These are phyloP conservation scores for Drosophila suboccidentalis DNA, from an alignment of 2,888 invertebrate genomes.

Conservation along the genomic window DNA sequence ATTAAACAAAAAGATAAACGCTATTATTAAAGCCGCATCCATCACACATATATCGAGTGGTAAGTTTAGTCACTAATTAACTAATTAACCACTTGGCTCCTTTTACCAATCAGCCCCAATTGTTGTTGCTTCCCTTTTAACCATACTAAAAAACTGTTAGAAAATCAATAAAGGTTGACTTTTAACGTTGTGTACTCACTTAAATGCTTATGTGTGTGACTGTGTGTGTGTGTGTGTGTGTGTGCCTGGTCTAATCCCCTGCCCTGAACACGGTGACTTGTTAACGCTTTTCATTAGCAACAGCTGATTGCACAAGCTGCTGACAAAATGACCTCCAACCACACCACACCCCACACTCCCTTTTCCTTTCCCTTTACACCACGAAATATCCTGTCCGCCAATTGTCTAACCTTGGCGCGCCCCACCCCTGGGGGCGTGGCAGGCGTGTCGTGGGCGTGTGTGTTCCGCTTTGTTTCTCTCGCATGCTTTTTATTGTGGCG, in stretches of 20 bases:
- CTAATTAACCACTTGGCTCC: slow-evolving; percentile 45
- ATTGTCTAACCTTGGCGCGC: slow-evolving; percentile 69
- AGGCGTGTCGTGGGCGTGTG: slow-evolving; percentile 20
- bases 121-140: slow-evolving; percentile 24
- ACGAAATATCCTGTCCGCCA: slow-evolving; percentile 14
- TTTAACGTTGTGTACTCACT: slow-evolving; percentile 12
- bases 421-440: slow-evolving; percentile 35
- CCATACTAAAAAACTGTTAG: slow-evolving; percentile 30
- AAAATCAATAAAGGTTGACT: slow-evolving; percentile 59
- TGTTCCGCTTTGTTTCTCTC: not conserved
- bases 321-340: slow-evolving; percentile 52
- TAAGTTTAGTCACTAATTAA: slow-evolving; percentile 51
- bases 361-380: slow-evolving; percentile 12
- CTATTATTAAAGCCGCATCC: slow-evolving; percentile 23
- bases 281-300: slow-evolving; percentile 75
- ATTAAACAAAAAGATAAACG: slow-evolving; percentile 27
- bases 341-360: slow-evolving; percentile 19
- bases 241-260: not conserved
- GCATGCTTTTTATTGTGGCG: slow-evolving; percentile 49
- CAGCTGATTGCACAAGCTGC: slow-evolving; percentile 78
- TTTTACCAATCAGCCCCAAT: slow-evolving; percentile 6
- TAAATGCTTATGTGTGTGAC: not conserved
- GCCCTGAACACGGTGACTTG: slow-evolving; percentile 15
- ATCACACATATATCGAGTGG: slow-evolving; percentile 31
- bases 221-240: not conserved